phyloP scores from a whole-genome alignment of 2,797 vertebrate genomes.

The Halcyon chelicuti region DNA sequence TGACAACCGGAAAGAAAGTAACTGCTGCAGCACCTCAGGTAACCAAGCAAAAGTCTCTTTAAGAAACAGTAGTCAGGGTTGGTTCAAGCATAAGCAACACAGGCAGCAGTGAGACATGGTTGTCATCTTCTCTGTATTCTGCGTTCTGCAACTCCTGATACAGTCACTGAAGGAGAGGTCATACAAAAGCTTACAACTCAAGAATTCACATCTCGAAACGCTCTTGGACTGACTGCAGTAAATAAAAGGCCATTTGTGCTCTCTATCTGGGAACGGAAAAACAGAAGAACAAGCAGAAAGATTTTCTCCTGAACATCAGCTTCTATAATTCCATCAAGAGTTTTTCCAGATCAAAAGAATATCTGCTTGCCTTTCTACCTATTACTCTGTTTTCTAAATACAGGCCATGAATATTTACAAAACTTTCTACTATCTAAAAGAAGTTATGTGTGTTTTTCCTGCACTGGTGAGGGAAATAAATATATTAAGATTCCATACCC shows the following conservation, averaged over 20 bases:
- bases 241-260: background rate
- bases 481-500: fast-evolving
- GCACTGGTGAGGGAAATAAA: background rate
- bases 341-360: background rate
- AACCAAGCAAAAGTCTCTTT: background rate
- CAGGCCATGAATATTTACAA: background rate
- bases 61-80: background rate
- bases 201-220: background rate
- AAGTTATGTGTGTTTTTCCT: background rate
- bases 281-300: background rate
- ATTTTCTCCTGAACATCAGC: background rate
- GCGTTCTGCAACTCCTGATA: background rate
- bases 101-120: background rate
- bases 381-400: background rate
- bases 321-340: background rate
- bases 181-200: background rate
- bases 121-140: background rate
- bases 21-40: background rate
- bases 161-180: fast-evolving
- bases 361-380: background rate
- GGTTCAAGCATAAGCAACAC: background rate
- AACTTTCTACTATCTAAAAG: background rate
- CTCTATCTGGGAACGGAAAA: background rate
- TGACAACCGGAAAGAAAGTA: background rate
- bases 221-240: background rate